Evolutionary conservation across 2,797 vertebrate species (phyloP).

Genomic region (Oreochromis grahami): DNA sequence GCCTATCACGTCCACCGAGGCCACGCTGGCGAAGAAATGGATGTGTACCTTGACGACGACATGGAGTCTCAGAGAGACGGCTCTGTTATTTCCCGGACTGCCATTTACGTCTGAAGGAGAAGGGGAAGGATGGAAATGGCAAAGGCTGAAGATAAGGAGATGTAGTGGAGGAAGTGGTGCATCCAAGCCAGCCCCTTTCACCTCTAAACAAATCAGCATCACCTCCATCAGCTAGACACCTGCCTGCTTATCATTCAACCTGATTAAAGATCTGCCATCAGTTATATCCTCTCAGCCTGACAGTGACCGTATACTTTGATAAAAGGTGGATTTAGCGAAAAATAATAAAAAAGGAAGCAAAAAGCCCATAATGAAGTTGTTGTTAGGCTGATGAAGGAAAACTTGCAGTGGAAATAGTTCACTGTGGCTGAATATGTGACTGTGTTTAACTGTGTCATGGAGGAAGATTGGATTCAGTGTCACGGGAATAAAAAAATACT

Average conservation of each 20-base stretch:
- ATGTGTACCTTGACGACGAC: slow-evolving; percentile 76
- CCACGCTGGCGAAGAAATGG: slow-evolving; percentile 33
- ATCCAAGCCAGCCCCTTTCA: background rate
- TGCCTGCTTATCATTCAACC: slow-evolving; percentile 30
- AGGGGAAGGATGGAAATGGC: background rate
- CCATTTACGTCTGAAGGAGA: slow-evolving; percentile 82
- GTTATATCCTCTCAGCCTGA: slow-evolving; percentile 16
- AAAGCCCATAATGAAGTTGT: background rate
- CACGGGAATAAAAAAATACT: background rate
- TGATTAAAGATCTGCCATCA: slow-evolving; percentile 17
- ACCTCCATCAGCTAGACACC: slow-evolving; percentile 42
- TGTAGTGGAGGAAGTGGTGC: slow-evolving; percentile 1
- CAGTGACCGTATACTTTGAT: background rate
- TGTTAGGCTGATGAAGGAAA: slow-evolving; percentile 6
- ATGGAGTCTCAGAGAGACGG: slow-evolving; percentile 91
- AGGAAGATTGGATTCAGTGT: slow-evolving; percentile 12
- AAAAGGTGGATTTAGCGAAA: background rate
- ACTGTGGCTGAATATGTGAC: slow-evolving; percentile 34
- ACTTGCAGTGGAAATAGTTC: background rate
- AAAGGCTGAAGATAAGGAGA: slow-evolving; percentile 1
- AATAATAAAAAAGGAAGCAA: background rate
- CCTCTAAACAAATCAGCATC: slow-evolving; percentile 3
- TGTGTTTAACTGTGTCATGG: slow-evolving; percentile 25
- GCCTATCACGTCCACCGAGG: slow-evolving; percentile 62
- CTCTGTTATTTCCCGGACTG: slow-evolving; percentile 87